Conservation (phyloP, 2,888 invertebrate genomes). For the Philonicus albiceps region DNA sequence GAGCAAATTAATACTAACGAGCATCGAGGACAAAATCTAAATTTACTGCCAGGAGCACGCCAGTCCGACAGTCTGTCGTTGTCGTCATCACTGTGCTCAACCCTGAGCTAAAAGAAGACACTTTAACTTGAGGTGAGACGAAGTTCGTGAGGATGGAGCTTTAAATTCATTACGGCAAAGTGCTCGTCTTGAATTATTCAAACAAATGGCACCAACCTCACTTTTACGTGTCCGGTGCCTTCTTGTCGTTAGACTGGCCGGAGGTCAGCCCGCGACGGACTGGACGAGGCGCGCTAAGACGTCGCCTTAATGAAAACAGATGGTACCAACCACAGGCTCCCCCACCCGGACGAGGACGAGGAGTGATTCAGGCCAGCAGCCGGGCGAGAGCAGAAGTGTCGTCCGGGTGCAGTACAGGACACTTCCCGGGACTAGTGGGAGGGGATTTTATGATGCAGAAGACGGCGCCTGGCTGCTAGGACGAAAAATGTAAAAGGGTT, state of each 20-base stretch:
- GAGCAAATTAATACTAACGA: background rate
- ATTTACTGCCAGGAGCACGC: background rate
- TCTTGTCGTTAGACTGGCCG: background rate
- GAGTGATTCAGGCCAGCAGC: background rate
- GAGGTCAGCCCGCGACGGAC: background rate
- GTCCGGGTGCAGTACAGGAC: background rate
- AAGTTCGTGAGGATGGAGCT: background rate
- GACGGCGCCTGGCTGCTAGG: background rate
- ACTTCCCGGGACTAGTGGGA: background rate
- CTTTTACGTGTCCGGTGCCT: slow-evolving; percentile 16
- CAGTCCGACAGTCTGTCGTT: background rate
- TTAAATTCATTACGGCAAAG: slow-evolving; percentile 24
- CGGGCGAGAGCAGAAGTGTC: background rate
- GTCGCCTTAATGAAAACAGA: slow-evolving; percentile 22
- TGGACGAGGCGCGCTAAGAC: background rate
- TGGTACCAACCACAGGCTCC: background rate
- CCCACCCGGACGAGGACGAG: background rate
- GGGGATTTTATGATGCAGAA: background rate
- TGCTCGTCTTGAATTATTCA: slow-evolving; percentile 25
- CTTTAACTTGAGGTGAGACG: background rate
- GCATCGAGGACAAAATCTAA: background rate
- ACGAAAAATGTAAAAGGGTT: background rate
- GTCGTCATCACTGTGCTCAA: background rate
- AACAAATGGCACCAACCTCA: slow-evolving; percentile 27
- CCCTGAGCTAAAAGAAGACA: background rate